Evolutionary conservation across 2,113 vertebrate species (phyloP), one percentile per base, ranked within the genome.

Genomic region (Microtus pennsylvanicus): DNA sequence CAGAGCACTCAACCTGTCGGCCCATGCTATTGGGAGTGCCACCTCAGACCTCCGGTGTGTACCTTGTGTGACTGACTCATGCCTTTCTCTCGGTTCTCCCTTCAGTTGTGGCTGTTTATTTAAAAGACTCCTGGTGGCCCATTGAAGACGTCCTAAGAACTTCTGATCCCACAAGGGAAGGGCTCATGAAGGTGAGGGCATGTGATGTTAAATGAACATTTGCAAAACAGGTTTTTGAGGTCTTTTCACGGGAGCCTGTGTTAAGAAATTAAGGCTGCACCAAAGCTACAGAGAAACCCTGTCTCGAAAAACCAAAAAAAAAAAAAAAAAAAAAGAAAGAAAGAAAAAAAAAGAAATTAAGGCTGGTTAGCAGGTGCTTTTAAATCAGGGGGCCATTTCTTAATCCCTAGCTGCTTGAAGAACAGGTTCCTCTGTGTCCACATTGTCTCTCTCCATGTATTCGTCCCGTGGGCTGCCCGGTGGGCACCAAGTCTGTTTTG

Each of bases 61-160:
- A 35, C 1, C 4, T 50, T 78, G 19, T 2, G 70, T 0, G 0
- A 42, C 14, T 80, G 0, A 42, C 14, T 80, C 42, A 14, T 21
- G 17, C 0, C 28, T 63, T 3, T 4, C 19, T 95, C 22, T 93
- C 16, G 63, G 55, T 78, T 93, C 94, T 85, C 45, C 95, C 83
- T 91, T 82, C 89, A 99, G 99, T 99, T 96, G 83, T 99, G 95
- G 99, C 99, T 11, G 83, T 99, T 47, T 99, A 99, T 97, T 69
- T 99, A 92, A 98, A 98, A 76, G 97, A 89, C 30, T 96, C 93
- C 65, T 99, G 99, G 99, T 99, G 99, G 99, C 58, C 97, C 65
- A 86, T 99, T 35, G 98, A 99, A 90, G 99, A 99, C 26, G 80
- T 99, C 1, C 90, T 99, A 30, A 98, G 98, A 89, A 99, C 99